These are phyloP conservation scores for Chiroxiphia lanceolata DNA, from an alignment of 2,797 vertebrate species.

Conservation along the genomic window DNA sequence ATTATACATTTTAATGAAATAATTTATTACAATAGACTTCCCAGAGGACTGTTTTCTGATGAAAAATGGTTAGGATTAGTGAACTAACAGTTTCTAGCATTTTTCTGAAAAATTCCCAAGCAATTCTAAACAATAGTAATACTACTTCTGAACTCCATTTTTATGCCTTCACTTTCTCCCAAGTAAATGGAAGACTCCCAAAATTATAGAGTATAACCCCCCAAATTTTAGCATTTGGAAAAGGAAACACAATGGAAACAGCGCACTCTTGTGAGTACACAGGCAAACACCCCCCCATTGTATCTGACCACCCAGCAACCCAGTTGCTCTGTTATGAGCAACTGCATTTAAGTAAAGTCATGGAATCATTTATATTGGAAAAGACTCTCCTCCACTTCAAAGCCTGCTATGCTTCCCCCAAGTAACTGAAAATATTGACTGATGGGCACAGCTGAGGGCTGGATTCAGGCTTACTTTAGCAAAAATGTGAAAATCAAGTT, in stretches of 20 bases:
- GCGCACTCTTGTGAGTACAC: rapidly evolving
- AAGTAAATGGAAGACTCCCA: background rate
- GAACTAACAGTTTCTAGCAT: background rate
- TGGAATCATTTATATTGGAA: background rate
- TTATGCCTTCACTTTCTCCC: background rate
- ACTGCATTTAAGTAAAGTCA: background rate
- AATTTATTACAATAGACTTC: background rate
- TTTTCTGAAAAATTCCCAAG: background rate
- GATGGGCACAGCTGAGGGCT: background rate
- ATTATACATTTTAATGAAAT: background rate
- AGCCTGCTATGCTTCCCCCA: background rate
- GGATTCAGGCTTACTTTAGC: background rate
- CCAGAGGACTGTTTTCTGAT: background rate
- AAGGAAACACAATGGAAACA: background rate
- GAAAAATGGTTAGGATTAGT: background rate
- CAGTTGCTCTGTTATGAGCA: background rate
- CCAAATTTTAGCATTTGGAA: background rate
- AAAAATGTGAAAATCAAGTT: background rate
- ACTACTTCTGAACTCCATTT: background rate
- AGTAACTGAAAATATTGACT: background rate
- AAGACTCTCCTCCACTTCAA: background rate
- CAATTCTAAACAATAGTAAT: background rate
- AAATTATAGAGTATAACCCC: rapidly evolving
- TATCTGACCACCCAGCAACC: background rate
- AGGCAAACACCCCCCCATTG: rapidly evolving